Evolutionary conservation across 2,888 invertebrate species (phyloP).

Genomic region (Lacanobia wlatinum): DNA sequence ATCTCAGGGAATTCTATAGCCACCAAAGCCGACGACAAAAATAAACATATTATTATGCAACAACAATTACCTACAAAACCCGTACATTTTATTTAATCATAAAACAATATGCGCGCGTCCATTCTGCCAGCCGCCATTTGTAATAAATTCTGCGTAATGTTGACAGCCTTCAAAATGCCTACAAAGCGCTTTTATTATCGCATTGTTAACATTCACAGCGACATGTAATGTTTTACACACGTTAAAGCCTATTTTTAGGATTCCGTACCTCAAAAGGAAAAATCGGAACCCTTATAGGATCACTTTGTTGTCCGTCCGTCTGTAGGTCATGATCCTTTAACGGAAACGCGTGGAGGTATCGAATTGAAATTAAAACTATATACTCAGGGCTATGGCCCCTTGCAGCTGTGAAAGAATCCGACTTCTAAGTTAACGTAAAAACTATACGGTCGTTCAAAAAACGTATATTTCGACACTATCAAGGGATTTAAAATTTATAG

Average conservation of each 20-base stretch:
- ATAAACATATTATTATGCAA: not conserved
- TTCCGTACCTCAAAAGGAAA: no score
- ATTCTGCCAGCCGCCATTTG: conserved; percentile 27
- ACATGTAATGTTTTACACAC: not conserved
- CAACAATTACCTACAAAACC: conserved; percentile 5
- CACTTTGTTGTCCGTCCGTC: not conserved
- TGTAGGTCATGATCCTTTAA: no score
- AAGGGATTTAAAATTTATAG: no score
- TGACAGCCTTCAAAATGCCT: conserved; percentile 16
- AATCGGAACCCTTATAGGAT: not conserved
- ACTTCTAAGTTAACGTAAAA: no score
- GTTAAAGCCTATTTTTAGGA: not conserved
- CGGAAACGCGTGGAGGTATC: no score
- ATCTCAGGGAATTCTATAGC: no score
- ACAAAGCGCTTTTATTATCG: conserved; percentile 31
- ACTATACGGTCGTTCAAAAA: no score
- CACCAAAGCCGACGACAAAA: no score
- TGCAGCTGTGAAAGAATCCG: no score
- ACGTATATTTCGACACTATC: no score
- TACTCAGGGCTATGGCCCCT: no score
- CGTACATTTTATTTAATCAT: not conserved
- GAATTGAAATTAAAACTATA: no score
- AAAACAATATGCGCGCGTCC: conserved; percentile 16
- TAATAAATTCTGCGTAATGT: conserved; percentile 25
- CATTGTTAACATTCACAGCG: conserved; percentile 5